A percentile compares a stretch with the other conserved stretches of the same genome.
These are phyloP conservation scores for Otolemur garnettii DNA, from an alignment of 2,113 vertebrate genomes.

Conservation along the genomic window DNA sequence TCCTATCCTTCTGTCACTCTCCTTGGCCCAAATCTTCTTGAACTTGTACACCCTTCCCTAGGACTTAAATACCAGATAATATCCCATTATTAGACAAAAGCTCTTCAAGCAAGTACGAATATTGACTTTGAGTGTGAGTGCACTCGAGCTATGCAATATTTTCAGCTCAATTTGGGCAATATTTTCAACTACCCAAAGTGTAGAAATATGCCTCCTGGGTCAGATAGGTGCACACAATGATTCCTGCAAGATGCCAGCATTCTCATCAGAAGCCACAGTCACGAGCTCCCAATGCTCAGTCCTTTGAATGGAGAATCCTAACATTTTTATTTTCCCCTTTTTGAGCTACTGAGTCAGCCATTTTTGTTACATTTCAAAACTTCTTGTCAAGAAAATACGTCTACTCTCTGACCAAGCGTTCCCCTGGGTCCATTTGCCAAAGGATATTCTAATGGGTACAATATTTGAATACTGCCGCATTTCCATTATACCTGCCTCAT, in stretches of 20 bases:
- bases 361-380: conserved; percentile 58
- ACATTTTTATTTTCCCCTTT: conserved; percentile 45
- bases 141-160: background rate
- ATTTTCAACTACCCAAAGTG: conserved; percentile 20
- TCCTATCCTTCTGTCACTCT: background rate
- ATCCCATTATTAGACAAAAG: background rate
- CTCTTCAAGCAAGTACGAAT: background rate
- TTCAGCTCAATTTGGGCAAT: background rate
- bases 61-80: conserved; percentile 55
- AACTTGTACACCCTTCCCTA: background rate
- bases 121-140: conserved; percentile 40
- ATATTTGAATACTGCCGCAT: conserved; percentile 59
- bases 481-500: conserved; percentile 38
- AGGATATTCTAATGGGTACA: conserved; percentile 44
- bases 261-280: conserved; percentile 25
- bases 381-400: conserved; percentile 37
- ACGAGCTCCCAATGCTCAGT: background rate
- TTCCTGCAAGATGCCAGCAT: background rate
- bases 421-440: conserved; percentile 14
- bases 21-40: background rate
- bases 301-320: conserved; percentile 22
- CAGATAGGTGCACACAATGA: background rate
- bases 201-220: background rate
- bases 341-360: background rate
- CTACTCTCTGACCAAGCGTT: conserved; percentile 10